These are phyloP conservation scores for Opisthograptis luteolata DNA, from an alignment of 2,888 invertebrate genomes.

Conservation along the genomic window DNA sequence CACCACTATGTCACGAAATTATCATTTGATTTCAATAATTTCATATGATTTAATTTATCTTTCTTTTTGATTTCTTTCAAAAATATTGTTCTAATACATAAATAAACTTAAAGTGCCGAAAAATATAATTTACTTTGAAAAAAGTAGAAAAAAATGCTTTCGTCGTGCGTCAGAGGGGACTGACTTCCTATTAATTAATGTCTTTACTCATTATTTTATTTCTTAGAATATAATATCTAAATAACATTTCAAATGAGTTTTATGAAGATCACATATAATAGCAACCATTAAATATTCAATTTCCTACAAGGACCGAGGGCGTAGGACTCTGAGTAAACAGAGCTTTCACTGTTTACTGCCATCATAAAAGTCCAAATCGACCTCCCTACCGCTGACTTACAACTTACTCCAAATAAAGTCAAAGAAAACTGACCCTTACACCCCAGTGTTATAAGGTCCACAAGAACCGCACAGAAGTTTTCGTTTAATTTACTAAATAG, in stretches of 20 bases:
- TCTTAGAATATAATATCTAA: neutral
- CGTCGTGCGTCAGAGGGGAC: too few species aligned
- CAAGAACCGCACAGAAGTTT: neutral
- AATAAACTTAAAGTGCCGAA: too few species aligned
- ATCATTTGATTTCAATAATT: too few species aligned
- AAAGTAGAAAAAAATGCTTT: too few species aligned
- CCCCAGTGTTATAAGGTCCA: constrained; percentile 6
- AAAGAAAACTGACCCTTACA: constrained; percentile 21
- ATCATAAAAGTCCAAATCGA: constrained; percentile 40
- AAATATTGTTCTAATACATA: too few species aligned
- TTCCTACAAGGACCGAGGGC: constrained; percentile 19
- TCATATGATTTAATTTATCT: too few species aligned
- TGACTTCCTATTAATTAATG: too few species aligned
- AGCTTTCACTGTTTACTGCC: constrained; percentile 35
- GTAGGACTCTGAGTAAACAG: constrained; percentile 32
- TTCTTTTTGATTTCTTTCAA: too few species aligned
- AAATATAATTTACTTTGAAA: too few species aligned
- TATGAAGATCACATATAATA: constrained; percentile 4
- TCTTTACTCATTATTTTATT: too few species aligned
- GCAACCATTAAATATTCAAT: constrained; percentile 12
- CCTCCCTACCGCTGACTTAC: constrained; percentile 37
- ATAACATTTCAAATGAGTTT: neutral
- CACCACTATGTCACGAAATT: too few species aligned
- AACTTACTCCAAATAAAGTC: constrained; percentile 15
- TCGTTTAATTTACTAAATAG: constrained; percentile 33